Conservation (phyloP, 2,797 vertebrate species). For the Hoplostethus atlanticus region DNA sequence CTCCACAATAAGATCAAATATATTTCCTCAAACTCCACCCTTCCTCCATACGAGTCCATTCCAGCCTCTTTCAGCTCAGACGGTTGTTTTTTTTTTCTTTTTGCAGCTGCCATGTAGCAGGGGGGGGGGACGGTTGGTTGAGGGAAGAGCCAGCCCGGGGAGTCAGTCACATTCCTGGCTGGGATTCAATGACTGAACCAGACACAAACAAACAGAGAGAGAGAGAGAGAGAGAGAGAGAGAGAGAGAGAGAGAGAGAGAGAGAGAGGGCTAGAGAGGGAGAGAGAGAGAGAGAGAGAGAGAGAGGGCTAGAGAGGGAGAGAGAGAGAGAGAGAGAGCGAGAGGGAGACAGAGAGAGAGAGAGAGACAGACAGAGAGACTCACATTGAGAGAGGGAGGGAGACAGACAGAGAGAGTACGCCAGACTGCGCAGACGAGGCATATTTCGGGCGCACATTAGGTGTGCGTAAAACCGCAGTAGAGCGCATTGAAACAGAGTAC, state of each 20-base stretch:
- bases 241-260: slow-evolving; percentile 77
- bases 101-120: slow-evolving; percentile 85
- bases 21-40: slow-evolving; percentile 71
- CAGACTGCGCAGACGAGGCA: slow-evolving; percentile 77
- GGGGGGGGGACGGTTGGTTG: slow-evolving; percentile 88
- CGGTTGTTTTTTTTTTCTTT: slow-evolving; percentile 4
- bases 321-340: slow-evolving; percentile 63
- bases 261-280: slow-evolving; percentile 70
- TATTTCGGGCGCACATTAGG: slow-evolving; percentile 75
- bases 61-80: slow-evolving; percentile 36
- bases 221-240: slow-evolving; percentile 54
- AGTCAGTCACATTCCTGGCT: slow-evolving; percentile 97
- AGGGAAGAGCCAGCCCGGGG: slow-evolving; percentile 89
- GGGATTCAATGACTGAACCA: slow-evolving; percentile 93
- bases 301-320: too few species aligned
- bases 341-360: slow-evolving; percentile 69
- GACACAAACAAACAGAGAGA: slow-evolving; percentile 92
- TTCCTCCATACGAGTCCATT: slow-evolving; percentile 24
- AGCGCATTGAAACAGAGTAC: slow-evolving; percentile 58
- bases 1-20: slow-evolving; percentile 27
- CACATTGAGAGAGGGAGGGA: slow-evolving; percentile 61
- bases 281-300: not conserved
- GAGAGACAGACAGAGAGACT: slow-evolving; percentile 64
- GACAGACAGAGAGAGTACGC: slow-evolving; percentile 74
- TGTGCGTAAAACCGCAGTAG: slow-evolving; percentile 77